A percentile compares a stretch with the other conserved stretches of the same genome.
These are phyloP conservation scores for Incurvaria masculella DNA, from an alignment of 2,888 invertebrate genomes.

Conservation along the genomic window DNA sequence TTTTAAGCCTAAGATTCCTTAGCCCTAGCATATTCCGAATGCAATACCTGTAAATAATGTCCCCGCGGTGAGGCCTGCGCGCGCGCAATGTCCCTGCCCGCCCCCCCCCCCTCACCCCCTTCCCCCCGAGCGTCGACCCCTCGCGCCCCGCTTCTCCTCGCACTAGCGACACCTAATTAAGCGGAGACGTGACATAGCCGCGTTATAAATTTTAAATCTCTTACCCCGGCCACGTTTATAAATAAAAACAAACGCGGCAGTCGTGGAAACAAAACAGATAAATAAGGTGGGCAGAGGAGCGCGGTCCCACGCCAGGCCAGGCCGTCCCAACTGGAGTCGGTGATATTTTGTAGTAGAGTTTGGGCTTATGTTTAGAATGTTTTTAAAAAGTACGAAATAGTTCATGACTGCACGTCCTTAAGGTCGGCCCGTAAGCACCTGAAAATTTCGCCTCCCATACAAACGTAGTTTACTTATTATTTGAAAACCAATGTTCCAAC, in stretches of 20 bases:
- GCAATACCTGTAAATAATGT: conserved; percentile 22
- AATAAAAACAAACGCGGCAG: conserved; percentile 25
- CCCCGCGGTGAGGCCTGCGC: conserved; percentile 22
- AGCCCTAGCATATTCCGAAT: conserved; percentile 29
- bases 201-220: conserved; percentile 47
- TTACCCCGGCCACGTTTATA: conserved; percentile 27
- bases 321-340: no score
- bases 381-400: no score
- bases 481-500: no score
- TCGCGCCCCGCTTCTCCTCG: conserved; percentile 13
- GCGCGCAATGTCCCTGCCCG: conserved; percentile 23
- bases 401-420: no score
- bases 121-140: no score
- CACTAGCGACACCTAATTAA: conserved; percentile 42
- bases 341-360: no score
- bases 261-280: conserved; percentile 19
- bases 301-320: background rate
- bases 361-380: no score
- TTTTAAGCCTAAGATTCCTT: background rate
- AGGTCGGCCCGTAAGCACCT: no score
- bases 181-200: conserved; percentile 41
- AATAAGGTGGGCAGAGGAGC: conserved; percentile 9
- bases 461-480: no score
- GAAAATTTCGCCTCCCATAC: no score
- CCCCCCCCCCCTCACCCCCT: conserved; percentile 21